phyloP scores from a whole-genome alignment of 1,140 invertebrate species.

The Phortica variegata region DNA sequence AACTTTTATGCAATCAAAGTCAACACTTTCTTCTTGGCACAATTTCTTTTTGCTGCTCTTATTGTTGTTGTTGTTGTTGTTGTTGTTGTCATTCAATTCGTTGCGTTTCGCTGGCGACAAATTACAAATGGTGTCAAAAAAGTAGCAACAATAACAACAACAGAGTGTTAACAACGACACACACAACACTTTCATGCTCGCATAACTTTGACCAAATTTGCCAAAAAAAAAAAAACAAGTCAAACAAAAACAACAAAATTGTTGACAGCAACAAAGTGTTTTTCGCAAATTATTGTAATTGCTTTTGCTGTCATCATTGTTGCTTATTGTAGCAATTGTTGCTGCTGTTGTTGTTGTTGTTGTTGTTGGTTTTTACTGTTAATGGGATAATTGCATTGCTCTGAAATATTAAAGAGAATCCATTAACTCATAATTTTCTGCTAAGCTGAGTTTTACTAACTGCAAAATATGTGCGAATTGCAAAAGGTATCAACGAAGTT shows the following conservation, averaged over 20 bases:
- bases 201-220: slow-evolving; percentile 14
- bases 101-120: too few species aligned
- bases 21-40: too few species aligned
- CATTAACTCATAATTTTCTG: slow-evolving; percentile 55
- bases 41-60: too few species aligned
- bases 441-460: slow-evolving; percentile 36
- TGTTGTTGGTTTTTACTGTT: too few species aligned
- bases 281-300: slow-evolving; percentile 35
- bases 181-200: slow-evolving; percentile 45
- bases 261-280: slow-evolving; percentile 33
- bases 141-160: too few species aligned
- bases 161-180: too few species aligned
- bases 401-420: slow-evolving; percentile 47
- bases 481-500: slow-evolving; percentile 18
- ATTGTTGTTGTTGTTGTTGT: too few species aligned
- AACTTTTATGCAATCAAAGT: too few species aligned
- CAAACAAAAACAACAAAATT: slow-evolving; percentile 7
- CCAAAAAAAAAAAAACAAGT: slow-evolving; percentile 8
- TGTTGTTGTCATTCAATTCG: too few species aligned
- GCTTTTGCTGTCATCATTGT: background rate
- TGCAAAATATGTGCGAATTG: slow-evolving; percentile 20
- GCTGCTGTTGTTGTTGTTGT: slow-evolving; percentile 1
- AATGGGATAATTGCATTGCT: too few species aligned
- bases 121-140: too few species aligned
- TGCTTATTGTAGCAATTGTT: background rate